Conservation (phyloP, 2,888 invertebrate species). For the Odontocerum albicorne region DNA sequence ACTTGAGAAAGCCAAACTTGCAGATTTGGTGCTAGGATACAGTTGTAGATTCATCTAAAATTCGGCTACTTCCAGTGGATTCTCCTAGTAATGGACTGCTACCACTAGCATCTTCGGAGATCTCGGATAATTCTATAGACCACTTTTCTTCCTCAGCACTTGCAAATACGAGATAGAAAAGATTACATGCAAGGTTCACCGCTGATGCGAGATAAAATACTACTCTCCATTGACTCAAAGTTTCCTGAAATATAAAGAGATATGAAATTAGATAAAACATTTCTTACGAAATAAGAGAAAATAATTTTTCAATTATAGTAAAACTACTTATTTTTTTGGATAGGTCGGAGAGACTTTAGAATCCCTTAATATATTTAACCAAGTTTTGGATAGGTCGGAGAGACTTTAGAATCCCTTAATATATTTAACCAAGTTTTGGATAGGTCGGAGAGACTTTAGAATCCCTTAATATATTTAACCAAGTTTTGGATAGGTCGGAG, state of each 20-base stretch:
- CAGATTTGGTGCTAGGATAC: slow-evolving; percentile 26
- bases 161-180: slow-evolving; percentile 77
- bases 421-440: too few species aligned
- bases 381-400: too few species aligned
- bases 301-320: not conserved
- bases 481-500: too few species aligned
- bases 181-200: slow-evolving; percentile 72
- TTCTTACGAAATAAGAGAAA: too few species aligned
- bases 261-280: not conserved
- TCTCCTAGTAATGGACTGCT: slow-evolving; percentile 23
- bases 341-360: too few species aligned
- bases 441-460: too few species aligned
- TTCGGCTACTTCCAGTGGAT: not conserved
- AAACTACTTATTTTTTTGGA: too few species aligned
- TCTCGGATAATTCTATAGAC: slow-evolving; percentile 46
- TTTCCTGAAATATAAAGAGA: slow-evolving; percentile 61
- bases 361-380: too few species aligned
- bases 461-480: too few species aligned
- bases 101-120: slow-evolving; percentile 2
- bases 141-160: slow-evolving; percentile 76
- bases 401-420: too few species aligned
- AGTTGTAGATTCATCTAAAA: not conserved
- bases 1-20: slow-evolving; percentile 22
- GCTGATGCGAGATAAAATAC: slow-evolving; percentile 81
- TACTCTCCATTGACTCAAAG: slow-evolving; percentile 70